A percentile compares a stretch with the other conserved stretches of the same genome.
Evolutionary conservation across 2,888 invertebrate species (phyloP).

Genomic region (Parnassius apollo): DNA sequence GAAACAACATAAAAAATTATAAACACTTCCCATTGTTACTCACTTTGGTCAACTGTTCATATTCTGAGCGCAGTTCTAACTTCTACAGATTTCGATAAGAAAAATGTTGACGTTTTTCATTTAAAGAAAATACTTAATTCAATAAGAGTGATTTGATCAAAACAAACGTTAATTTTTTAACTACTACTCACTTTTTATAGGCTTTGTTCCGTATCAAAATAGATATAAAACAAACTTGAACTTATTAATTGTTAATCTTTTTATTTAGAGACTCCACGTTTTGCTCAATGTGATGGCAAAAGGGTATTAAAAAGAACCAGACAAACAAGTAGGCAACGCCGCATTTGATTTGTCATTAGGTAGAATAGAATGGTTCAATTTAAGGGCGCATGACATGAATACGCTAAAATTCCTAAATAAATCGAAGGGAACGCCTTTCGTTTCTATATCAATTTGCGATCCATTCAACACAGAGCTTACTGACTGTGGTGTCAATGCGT

Average conservation of each 20-base stretch:
- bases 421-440: slow-evolving; percentile 60
- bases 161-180: too few species aligned
- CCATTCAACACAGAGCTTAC: slow-evolving; percentile 60
- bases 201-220: too few species aligned
- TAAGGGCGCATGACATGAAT: slow-evolving; percentile 55
- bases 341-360: slow-evolving; percentile 39
- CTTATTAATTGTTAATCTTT: background rate
- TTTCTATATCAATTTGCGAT: slow-evolving; percentile 66
- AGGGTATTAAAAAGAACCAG: slow-evolving; percentile 12
- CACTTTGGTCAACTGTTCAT: too few species aligned
- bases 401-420: slow-evolving; percentile 69
- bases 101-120: too few species aligned
- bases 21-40: too few species aligned
- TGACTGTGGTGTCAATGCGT: slow-evolving; percentile 38
- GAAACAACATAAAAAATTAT: too few species aligned
- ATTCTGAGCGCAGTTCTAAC: too few species aligned
- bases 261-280: background rate
- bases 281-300: slow-evolving; percentile 4
- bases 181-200: too few species aligned
- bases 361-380: slow-evolving; percentile 43
- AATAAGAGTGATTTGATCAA: too few species aligned
- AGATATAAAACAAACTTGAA: too few species aligned
- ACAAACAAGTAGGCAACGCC: slow-evolving; percentile 32
- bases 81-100: too few species aligned
- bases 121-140: too few species aligned